Evolutionary conservation across 2,113 vertebrate genomes (phyloP).

Genomic region (Alouatta palliata): DNA sequence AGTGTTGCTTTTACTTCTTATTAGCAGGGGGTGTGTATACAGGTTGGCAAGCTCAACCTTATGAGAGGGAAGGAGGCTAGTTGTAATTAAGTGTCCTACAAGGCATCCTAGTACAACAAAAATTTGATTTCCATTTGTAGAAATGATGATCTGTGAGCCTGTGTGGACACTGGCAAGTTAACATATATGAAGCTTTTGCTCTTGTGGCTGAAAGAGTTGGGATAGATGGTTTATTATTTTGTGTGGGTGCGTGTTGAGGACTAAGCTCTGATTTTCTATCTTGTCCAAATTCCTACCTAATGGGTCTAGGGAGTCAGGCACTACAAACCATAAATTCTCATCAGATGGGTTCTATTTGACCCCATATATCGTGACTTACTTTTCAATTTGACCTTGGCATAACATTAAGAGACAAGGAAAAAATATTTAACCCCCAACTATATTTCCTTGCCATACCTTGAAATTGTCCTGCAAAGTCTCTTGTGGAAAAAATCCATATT

Average conservation of each 20-base stretch:
- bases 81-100: neutral
- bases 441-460: too few relatives aligned
- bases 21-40: neutral
- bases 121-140: neutral
- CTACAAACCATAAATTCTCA: too few relatives aligned
- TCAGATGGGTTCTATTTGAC: too few relatives aligned
- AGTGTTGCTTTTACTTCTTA: neutral
- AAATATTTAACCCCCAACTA: too few relatives aligned
- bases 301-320: too few relatives aligned
- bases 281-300: too few relatives aligned
- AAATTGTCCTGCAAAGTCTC: too few relatives aligned
- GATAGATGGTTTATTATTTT: neutral
- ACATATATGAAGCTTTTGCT: neutral
- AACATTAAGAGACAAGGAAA: too few relatives aligned
- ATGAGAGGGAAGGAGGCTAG: neutral
- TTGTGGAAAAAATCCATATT: too few relatives aligned
- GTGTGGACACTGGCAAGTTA: neutral
- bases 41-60: neutral
- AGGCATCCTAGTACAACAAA: neutral
- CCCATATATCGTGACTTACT: too few relatives aligned
- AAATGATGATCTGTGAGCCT: neutral
- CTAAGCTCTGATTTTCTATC: too few relatives aligned
- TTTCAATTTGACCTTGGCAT: too few relatives aligned
- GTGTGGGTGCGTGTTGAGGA: neutral
- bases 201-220: neutral